Evolutionary conservation across 2,888 invertebrate genomes (phyloP).

Genomic region (Rhagonycha lutea): DNA sequence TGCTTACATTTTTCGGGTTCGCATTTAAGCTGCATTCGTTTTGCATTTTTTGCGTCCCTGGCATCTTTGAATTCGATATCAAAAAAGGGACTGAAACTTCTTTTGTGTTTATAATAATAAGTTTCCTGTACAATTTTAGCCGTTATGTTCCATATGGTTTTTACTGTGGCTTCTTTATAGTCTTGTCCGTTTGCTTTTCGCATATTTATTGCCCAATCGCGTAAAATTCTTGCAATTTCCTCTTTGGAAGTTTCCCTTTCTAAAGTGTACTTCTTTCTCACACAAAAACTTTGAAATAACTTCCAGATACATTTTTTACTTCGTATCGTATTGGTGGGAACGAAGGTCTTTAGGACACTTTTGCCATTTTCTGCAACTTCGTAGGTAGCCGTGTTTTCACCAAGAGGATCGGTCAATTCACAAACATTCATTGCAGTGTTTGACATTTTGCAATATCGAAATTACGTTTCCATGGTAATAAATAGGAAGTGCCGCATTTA

Average conservation of each 20-base stretch:
- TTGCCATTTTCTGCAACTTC: background rate
- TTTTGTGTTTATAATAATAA: constrained; percentile 4
- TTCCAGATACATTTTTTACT: background rate
- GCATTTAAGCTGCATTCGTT: constrained; percentile 8
- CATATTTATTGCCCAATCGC: constrained; percentile 29
- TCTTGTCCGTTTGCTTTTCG: constrained; percentile 25
- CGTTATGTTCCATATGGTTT: constrained; percentile 28
- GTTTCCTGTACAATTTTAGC: constrained; percentile 23
- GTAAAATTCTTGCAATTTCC: constrained; percentile 19
- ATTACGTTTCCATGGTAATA: background rate
- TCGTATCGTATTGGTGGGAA: background rate
- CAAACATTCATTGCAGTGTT: background rate
- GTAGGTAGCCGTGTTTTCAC: background rate
- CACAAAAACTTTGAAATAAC: background rate
- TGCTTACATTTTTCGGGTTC: constrained; percentile 23
- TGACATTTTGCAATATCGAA: background rate
- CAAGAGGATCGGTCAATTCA: background rate
- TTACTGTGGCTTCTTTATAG: constrained; percentile 30
- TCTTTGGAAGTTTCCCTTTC: background rate
- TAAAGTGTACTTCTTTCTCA: background rate
- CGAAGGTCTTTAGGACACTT: background rate
- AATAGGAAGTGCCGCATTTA: background rate
- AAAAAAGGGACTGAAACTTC: background rate
- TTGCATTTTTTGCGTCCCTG: background rate
- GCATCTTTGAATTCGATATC: background rate